Percentiles rank a stretch among this genome's conserved stretches.
Conservation (phyloP, 2,113 vertebrate genomes). For the Sceloporus tristichus region DNA sequence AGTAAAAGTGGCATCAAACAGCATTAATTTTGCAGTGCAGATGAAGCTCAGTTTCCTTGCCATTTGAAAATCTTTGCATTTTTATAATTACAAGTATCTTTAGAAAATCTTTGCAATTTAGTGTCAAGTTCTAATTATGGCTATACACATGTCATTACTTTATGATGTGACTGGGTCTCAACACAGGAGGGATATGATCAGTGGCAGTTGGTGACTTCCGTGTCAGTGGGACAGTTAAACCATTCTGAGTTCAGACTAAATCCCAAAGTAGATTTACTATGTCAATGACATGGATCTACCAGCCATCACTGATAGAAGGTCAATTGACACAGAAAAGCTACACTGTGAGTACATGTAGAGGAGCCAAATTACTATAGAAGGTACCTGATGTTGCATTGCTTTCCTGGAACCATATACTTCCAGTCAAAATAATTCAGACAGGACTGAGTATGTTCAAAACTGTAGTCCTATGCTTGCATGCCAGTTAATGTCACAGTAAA, state of each 20-base stretch:
- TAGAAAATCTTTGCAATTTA: too few relatives aligned
- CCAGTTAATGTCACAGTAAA: not conserved
- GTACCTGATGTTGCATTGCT: not conserved
- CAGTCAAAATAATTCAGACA: not conserved
- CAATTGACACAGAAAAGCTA: not conserved
- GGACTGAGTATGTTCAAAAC: not conserved
- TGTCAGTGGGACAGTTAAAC: too few relatives aligned
- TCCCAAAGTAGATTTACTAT: not conserved
- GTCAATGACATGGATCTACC: too few relatives aligned
- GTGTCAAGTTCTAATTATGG: constrained; percentile 3
- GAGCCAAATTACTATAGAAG: not conserved
- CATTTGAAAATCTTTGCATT: not conserved
- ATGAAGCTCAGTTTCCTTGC: too few relatives aligned
- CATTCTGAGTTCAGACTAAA: too few relatives aligned
- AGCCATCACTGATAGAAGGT: not conserved
- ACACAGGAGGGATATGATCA: not conserved
- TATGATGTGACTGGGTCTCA: not conserved
- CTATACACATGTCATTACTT: not conserved
- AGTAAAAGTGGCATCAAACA: too few relatives aligned
- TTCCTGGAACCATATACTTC: too few relatives aligned
- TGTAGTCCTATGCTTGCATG: not conserved
- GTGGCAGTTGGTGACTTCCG: too few relatives aligned
- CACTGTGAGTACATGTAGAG: not conserved
- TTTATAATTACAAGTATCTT: too few relatives aligned
- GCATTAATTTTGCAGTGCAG: too few relatives aligned